Conservation (phyloP, 2,797 vertebrate species). For the Chelon labrosus region DNA sequence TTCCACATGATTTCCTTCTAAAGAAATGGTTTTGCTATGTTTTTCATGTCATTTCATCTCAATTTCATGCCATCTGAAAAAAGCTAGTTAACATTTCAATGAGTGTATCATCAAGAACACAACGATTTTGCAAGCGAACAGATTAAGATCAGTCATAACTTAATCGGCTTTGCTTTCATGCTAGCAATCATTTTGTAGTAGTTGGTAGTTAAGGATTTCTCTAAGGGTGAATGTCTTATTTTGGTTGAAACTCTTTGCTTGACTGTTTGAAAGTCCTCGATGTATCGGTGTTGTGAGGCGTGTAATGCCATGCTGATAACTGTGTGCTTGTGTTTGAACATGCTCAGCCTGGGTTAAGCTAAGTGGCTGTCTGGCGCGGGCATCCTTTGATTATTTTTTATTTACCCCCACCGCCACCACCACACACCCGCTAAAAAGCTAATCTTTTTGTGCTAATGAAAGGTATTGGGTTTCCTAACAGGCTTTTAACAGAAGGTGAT, state of each 20-base stretch:
- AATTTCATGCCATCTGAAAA: constrained; percentile 41
- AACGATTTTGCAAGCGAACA: constrained; percentile 35
- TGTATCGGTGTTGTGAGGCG: constrained; percentile 32
- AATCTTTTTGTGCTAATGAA: constrained; percentile 84
- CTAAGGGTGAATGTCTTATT: constrained; percentile 24
- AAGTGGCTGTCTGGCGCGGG: constrained; percentile 73
- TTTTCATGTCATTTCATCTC: constrained; percentile 34
- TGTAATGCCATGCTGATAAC: constrained; percentile 46
- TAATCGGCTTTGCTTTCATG: constrained; percentile 50
- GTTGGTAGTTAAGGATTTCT: constrained; percentile 24
- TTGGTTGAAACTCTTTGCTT: constrained; percentile 37
- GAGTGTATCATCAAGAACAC: constrained; percentile 59
- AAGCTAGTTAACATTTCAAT: constrained; percentile 47
- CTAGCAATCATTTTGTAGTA: constrained; percentile 23
- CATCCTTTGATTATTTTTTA: constrained; percentile 76
- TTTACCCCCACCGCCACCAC: constrained; percentile 60
- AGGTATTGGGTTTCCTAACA: constrained; percentile 83
- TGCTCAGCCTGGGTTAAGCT: constrained; percentile 59
- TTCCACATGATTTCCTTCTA: constrained; percentile 18
- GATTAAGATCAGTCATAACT: constrained; percentile 54
- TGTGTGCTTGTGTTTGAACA: constrained; percentile 45
- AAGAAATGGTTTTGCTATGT: constrained; percentile 12
- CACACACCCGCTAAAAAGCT: constrained; percentile 73
- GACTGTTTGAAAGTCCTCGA: constrained; percentile 22
- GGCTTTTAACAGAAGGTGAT: constrained; percentile 83